phyloP scores from a whole-genome alignment of 2,888 invertebrate species.

The Lepidochrysops patricia region DNA sequence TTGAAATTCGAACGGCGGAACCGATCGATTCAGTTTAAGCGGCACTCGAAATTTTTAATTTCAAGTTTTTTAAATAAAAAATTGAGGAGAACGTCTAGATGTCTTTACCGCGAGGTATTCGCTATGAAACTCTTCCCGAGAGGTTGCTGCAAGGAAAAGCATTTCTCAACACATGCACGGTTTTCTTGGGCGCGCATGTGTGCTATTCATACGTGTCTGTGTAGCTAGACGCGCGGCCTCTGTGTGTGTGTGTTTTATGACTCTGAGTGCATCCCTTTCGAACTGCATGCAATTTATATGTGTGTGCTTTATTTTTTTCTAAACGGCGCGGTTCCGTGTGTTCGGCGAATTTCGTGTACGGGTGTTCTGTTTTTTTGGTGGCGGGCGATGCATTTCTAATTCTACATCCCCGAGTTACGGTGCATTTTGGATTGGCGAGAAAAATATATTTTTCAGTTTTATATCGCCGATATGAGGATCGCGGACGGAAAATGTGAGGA shows the following conservation, averaged over 20 bases:
- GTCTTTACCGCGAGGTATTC: conserved; percentile 76
- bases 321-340: conserved; percentile 54
- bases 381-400: conserved; percentile 29
- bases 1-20: conserved; percentile 37
- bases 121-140: conserved; percentile 74
- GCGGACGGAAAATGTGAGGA: conserved; percentile 70
- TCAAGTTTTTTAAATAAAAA: conserved; percentile 29
- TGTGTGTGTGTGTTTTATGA: conserved; percentile 67
- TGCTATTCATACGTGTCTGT: conserved; percentile 47
- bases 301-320: conserved; percentile 71
- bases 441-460: conserved; percentile 74
- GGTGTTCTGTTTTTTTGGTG: conserved; percentile 55
- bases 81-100: conserved; percentile 56
- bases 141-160: conserved; percentile 75
- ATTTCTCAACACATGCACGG: conserved; percentile 69
- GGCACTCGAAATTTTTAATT: conserved; percentile 20
- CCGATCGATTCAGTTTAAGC: conserved; percentile 46
- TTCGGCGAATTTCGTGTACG: conserved; percentile 51
- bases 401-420: conserved; percentile 27
- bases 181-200: conserved; percentile 59
- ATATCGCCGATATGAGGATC: conserved; percentile 74
- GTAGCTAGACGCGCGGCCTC: conserved; percentile 37
- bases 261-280: conserved; percentile 75
- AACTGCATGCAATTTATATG: conserved; percentile 71
- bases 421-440: conserved; percentile 33